These are phyloP conservation scores for Hydra vulgaris DNA, from an alignment of 30 jellyfish, hydroid and myxozoan genomes.

Conservation along the genomic window DNA sequence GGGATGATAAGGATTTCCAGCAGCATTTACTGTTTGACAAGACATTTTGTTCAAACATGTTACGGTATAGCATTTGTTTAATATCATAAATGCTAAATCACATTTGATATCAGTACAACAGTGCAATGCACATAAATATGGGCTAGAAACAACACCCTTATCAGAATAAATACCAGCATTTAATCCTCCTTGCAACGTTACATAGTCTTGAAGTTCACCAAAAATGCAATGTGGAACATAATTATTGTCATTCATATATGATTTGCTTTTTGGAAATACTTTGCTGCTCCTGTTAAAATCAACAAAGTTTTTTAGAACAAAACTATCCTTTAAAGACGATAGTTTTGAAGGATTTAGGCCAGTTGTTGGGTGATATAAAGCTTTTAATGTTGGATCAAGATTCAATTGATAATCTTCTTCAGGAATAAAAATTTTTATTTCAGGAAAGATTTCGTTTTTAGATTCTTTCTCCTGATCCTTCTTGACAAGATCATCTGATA, in stretches of 20 bases:
- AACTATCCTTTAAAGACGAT: neutral
- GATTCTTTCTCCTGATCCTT: neutral
- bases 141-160: constrained; percentile 27
- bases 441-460: neutral
- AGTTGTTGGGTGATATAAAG: neutral
- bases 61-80: constrained; percentile 47
- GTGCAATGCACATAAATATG: constrained; percentile 36
- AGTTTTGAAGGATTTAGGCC: no score
- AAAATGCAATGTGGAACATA: constrained; percentile 24
- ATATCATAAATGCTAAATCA: constrained; percentile 60
- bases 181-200: constrained; percentile 32
- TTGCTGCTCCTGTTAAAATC: constrained; percentile 9
- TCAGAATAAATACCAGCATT: constrained; percentile 39
- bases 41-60: constrained; percentile 26
- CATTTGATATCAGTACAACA: constrained; percentile 65
- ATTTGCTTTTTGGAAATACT: constrained; percentile 12
- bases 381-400: neutral
- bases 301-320: neutral
- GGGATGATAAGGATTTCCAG: constrained; percentile 7
- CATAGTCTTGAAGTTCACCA: constrained; percentile 21
- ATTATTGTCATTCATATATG: neutral
- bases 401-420: neutral
- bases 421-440: neutral
- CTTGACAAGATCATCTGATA: no score
- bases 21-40: constrained; percentile 17